A percentile compares a stretch with the other conserved stretches of the same genome.
phyloP scores from a whole-genome alignment of 2,888 invertebrate genomes.

The Cenopis cana region DNA sequence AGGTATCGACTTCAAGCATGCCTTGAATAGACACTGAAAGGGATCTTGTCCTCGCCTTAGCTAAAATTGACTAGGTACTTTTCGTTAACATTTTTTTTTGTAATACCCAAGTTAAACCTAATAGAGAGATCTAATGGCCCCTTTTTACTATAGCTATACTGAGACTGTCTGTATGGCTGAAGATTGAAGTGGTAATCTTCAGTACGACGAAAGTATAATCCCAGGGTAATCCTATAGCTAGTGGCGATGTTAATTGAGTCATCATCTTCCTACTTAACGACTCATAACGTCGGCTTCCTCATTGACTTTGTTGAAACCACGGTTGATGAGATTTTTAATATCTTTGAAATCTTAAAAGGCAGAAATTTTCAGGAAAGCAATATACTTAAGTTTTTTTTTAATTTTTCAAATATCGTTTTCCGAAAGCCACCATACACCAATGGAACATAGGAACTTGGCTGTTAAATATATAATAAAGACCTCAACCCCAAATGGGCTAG shows the following conservation, averaged over 20 bases:
- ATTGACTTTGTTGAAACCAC: constrained; percentile 3
- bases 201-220: constrained; percentile 6
- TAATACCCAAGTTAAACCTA: no score
- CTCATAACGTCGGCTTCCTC: constrained; percentile 47
- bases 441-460: no score
- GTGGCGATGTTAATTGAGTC: constrained; percentile 50
- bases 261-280: constrained; percentile 52
- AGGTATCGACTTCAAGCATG: no score
- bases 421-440: no score
- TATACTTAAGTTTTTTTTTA: neutral
- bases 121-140: no score
- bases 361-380: neutral
- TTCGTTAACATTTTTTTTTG: no score
- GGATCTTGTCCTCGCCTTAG: no score
- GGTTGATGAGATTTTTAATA: constrained; percentile 9
- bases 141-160: neutral
- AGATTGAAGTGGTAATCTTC: no score
- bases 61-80: no score
- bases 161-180: no score
- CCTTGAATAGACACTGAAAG: no score
- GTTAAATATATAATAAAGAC: no score
- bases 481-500: neutral
- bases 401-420: neutral
- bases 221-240: constrained; percentile 34
- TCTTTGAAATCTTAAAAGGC: neutral